These are phyloP conservation scores for Gobionotothen gibberifrons DNA, from an alignment of 2,797 vertebrate genomes.

Conservation along the genomic window DNA sequence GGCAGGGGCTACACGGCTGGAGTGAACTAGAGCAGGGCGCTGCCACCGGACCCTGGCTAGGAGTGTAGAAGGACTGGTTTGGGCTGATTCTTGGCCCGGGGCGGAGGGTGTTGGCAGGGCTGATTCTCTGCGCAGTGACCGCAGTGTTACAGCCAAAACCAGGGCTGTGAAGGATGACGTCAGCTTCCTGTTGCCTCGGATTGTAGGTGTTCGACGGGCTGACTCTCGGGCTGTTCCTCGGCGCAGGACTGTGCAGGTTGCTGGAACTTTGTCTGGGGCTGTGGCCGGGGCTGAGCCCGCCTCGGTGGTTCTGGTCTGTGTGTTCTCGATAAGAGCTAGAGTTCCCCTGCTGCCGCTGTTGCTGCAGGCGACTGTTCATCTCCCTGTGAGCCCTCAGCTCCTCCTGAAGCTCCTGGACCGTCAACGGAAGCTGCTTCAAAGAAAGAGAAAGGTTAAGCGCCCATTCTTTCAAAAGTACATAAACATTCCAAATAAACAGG, in stretches of 20 bases:
- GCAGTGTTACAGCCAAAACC: slow-evolving; percentile 67
- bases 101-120: slow-evolving; percentile 70
- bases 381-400: slow-evolving; percentile 94
- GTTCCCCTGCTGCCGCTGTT: slow-evolving; percentile 83
- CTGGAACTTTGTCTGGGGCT: slow-evolving; percentile 74
- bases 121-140: slow-evolving; percentile 59
- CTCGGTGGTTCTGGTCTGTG: slow-evolving; percentile 70
- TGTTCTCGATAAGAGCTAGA: slow-evolving; percentile 68
- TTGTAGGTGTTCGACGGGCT: slow-evolving; percentile 77
- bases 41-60: slow-evolving; percentile 27
- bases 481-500: slow-evolving; percentile 2
- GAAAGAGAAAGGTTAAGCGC: not conserved
- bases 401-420: slow-evolving; percentile 95
- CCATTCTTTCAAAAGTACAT: not conserved
- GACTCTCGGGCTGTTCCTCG: slow-evolving; percentile 68
- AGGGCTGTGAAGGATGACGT: slow-evolving; percentile 80
- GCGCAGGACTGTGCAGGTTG: slow-evolving; percentile 69
- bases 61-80: slow-evolving; percentile 54
- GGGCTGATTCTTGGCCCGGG: slow-evolving; percentile 57
- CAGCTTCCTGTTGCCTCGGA: slow-evolving; percentile 76
- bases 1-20: slow-evolving; percentile 71
- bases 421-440: slow-evolving; percentile 90
- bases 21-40: slow-evolving; percentile 41
- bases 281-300: slow-evolving; percentile 68
- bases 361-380: slow-evolving; percentile 92